phyloP scores from a whole-genome alignment of 2,888 invertebrate species.

The Actias luna region DNA sequence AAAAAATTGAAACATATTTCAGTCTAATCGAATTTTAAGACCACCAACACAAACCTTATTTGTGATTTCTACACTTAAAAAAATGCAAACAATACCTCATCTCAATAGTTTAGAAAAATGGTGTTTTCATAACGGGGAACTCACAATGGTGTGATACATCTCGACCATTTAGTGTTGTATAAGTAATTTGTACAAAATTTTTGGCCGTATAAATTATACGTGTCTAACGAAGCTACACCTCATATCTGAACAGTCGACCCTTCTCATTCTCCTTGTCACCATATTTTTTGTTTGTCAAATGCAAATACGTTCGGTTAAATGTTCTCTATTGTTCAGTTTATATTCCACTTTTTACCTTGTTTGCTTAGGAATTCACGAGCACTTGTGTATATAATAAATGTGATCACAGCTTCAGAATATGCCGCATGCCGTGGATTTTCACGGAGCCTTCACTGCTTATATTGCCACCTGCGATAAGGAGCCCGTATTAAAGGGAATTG shows the following conservation, averaged over 20 bases:
- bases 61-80: no score
- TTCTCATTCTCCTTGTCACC: neutral
- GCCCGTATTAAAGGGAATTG: slow-evolving; percentile 42
- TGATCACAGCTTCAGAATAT: slow-evolving; percentile 36
- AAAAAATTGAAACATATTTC: no score
- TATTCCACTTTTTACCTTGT: slow-evolving; percentile 32
- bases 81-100: no score
- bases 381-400: slow-evolving; percentile 46
- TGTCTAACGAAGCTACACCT: neutral
- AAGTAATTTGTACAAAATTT: neutral
- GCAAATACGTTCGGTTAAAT: slow-evolving; percentile 1
- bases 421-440: slow-evolving; percentile 50
- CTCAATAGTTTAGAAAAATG: no score
- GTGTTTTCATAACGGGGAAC: no score
- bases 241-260: neutral
- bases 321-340: slow-evolving; percentile 28
- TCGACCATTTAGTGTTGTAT: neutral
- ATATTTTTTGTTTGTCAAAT: slow-evolving; percentile 7
- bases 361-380: slow-evolving; percentile 38
- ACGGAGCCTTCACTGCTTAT: slow-evolving; percentile 49
- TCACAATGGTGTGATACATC: no score
- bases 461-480: slow-evolving; percentile 62
- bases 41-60: no score
- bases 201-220: neutral
- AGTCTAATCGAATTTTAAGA: no score